Percentiles rank a stretch among this genome's conserved stretches.
Conservation (phyloP, 2,888 invertebrate species). For the Helleia helle region DNA sequence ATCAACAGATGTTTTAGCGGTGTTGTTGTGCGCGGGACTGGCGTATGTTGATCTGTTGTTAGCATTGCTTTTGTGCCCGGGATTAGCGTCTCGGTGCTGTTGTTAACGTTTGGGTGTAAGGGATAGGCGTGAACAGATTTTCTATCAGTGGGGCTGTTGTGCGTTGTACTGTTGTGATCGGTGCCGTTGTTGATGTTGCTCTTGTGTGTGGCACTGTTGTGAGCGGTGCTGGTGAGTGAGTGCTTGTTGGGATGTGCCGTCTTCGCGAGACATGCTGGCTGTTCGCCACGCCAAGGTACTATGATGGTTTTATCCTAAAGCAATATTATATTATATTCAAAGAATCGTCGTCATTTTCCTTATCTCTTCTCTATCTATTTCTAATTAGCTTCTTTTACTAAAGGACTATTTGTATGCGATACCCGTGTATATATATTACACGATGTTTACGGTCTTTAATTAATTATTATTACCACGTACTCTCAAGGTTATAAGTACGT, state of each 20-base stretch:
- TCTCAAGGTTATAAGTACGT: no score
- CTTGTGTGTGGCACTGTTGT: conserved; percentile 8
- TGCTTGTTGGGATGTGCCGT: conserved; percentile 21
- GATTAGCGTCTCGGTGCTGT: background rate
- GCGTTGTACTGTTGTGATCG: background rate
- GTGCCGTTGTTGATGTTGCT: background rate
- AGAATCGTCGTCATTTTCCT: no score
- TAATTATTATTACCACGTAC: no score
- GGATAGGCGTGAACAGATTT: conserved; percentile 13
- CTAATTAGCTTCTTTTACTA: no score
- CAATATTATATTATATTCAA: no score
- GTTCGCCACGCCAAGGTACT: conserved; percentile 54
- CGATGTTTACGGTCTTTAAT: no score
- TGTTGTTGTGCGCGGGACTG: background rate
- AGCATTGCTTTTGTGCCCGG: background rate
- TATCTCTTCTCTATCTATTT: no score
- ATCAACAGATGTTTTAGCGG: no score
- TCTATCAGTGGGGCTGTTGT: background rate
- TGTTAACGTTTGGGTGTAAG: background rate
- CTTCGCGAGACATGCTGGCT: conserved; percentile 40
- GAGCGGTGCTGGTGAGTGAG: conserved; percentile 13
- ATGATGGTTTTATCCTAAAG: no score
- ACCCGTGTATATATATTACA: no score
- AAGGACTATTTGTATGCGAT: no score
- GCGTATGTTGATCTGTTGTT: background rate